Evolutionary conservation across 2,888 invertebrate species (phyloP).

Genomic region (Chymomyza amoena): DNA sequence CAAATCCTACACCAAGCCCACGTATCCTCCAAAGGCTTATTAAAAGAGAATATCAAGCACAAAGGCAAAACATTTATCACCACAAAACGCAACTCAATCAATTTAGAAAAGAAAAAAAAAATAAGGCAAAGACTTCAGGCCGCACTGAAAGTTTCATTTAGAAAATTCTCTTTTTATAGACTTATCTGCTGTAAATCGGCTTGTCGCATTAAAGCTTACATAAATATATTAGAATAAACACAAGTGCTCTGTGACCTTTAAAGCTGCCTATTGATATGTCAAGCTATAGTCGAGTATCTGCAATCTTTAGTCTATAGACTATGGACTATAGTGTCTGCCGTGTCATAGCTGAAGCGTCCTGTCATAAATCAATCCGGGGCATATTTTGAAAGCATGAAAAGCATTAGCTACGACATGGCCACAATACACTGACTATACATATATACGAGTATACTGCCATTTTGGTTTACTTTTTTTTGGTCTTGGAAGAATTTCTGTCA

Average conservation of each 20-base stretch:
- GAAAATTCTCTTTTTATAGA: conserved; percentile 27
- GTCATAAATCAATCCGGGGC: conserved; percentile 63
- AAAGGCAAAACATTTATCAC: conserved; percentile 26
- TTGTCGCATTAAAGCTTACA: background rate
- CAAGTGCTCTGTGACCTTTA: conserved; percentile 21
- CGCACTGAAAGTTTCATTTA: background rate
- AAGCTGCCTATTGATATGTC: conserved; percentile 48
- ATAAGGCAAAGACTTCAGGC: background rate
- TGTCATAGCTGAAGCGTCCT: conserved; percentile 5
- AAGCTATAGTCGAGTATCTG: background rate
- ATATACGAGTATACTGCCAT: conserved; percentile 37
- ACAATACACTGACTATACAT: background rate
- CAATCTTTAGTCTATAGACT: background rate
- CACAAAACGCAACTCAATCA: background rate
- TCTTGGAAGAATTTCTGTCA: conserved; percentile 47
- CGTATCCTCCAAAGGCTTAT: background rate
- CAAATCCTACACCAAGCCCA: background rate
- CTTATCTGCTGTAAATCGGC: conserved; percentile 14
- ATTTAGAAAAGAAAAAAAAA: conserved; percentile 16
- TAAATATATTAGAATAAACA: background rate
- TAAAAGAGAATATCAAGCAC: background rate
- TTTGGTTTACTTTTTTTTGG: conserved; percentile 33
- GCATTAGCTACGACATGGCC: conserved; percentile 44
- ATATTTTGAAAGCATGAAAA: conserved; percentile 59
- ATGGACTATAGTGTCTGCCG: background rate